Base-by-base conservation (phyloP, 2,797 vertebrate genomes). In the Sebastes cheni region DNA sequence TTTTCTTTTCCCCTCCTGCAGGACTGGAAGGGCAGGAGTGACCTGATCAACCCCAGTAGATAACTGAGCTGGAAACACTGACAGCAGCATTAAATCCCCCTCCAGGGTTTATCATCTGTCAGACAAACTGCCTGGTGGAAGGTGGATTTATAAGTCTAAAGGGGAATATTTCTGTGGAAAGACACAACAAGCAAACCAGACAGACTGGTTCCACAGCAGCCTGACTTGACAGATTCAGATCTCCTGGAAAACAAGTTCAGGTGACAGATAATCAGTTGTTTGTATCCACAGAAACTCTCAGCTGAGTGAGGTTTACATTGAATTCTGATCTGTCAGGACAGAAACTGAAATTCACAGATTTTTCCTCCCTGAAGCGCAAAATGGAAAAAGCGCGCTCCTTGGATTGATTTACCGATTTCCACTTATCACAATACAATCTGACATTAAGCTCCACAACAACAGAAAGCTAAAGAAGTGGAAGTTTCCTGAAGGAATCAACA, bases 21-120 rank as follows among this genome's bases (percentile, higher is more conserved):
- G 42, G 79, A 87, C 82, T 62, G 77, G 86, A 91, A 61, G 60
- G 60, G 69, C 88, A 52, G 34, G 83, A 85, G 64, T 2, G 77
- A 80, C 77, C 77, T 30, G 84, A 86, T 75, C 61, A 27, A 8
- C 12, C 22, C 23, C 4, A 46, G 42, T 22, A 59, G 25, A 72
- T 4, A 58, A 16, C 23, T 13, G 50, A n/a, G 20, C 29, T 13
- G 29, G 25, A 30, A 30, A 22, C 39, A 36, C 32, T 9, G 22
- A 23, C 30, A 23, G 9, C 14, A 18, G 55, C 12, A 6, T 52
- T 3, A 9, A 25, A 32, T 5, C 66, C 46, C 46, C 6, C 5
- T 12, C 56, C 32, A 3, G 25, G 25, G 22, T 11, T 2, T 5
- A 10, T 14, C 10, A 6, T 4, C 56, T 56, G 9, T 22, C 56